These are phyloP conservation scores for Aphidius ervi DNA, from an alignment of 1,140 invertebrate species.

Conservation along the genomic window DNA sequence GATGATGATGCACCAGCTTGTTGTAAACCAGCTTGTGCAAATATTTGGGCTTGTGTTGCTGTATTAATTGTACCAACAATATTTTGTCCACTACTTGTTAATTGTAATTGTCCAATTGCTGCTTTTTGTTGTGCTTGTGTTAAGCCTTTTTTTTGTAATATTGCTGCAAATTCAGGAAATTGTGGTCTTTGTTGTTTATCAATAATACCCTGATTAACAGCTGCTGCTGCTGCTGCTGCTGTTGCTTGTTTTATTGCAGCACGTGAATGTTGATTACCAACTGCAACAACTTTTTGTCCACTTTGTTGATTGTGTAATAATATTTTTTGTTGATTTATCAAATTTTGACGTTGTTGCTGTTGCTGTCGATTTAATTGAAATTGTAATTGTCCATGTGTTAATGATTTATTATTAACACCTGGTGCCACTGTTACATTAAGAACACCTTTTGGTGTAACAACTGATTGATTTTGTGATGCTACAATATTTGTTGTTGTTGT, in stretches of 20 bases:
- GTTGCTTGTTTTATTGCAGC: constrained; percentile 49
- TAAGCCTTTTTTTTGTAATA: constrained; percentile 65
- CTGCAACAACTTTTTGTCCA: constrained; percentile 45
- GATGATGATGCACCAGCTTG: constrained; percentile 39
- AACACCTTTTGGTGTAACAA: constrained; percentile 40
- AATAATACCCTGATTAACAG: constrained; percentile 39
- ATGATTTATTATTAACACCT: constrained; percentile 46
- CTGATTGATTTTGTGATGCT: constrained; percentile 37
- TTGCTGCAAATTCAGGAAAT: constrained; percentile 65
- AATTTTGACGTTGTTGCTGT: constrained; percentile 20
- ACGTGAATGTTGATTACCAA: constrained; percentile 36
- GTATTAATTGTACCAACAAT: no score
- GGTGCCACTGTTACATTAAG: constrained; percentile 46
- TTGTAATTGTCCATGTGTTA: constrained; percentile 56
- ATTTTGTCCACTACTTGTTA: no score
- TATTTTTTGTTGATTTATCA: constrained; percentile 29
- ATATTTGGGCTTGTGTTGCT: constrained; percentile 48
- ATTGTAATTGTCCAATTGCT: constrained; percentile 40
- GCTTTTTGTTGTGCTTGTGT: constrained; percentile 56
- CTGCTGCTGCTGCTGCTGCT: constrained; percentile 48
- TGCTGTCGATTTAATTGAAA: constrained; percentile 55
- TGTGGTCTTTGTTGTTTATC: constrained; percentile 54
- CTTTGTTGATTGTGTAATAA: constrained; percentile 39
- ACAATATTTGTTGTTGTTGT: constrained; percentile 34
- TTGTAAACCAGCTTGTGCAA: constrained; percentile 56